phyloP scores from a whole-genome alignment of 2,113 vertebrate species.

The Trematomus loennbergii region DNA sequence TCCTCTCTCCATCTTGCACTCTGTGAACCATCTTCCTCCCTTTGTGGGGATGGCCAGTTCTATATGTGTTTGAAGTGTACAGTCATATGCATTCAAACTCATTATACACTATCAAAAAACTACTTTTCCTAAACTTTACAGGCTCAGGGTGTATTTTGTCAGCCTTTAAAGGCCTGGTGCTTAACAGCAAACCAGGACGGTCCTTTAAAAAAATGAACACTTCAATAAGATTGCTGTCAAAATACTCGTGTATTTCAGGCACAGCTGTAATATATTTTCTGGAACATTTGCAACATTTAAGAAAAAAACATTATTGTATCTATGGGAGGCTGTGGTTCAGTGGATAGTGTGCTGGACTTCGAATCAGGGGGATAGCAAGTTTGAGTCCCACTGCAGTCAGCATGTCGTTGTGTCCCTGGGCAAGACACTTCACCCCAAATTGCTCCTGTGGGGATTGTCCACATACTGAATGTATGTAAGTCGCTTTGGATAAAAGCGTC shows the following conservation, averaged over 20 bases:
- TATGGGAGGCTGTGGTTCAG: no score
- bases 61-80: constrained; percentile 12
- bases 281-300: not conserved
- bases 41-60: constrained; percentile 8
- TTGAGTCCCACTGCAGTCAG: no score
- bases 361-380: no score
- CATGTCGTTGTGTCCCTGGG: no score
- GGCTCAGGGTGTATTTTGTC: not conserved
- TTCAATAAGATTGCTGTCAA: not conserved
- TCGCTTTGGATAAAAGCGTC: no score
- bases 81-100: not conserved
- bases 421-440: no score
- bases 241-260: not conserved
- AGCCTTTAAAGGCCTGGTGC: not conserved
- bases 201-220: not conserved
- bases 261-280: not conserved
- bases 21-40: not conserved
- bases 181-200: not conserved
- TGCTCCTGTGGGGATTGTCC: no score
- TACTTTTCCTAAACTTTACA: not conserved
- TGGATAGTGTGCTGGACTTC: no score
- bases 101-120: not conserved
- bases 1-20: not conserved
- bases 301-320: not conserved
- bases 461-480: no score